Base-by-base conservation (phyloP, 2,888 invertebrate species). In the Lithophane ornitopus region DNA sequence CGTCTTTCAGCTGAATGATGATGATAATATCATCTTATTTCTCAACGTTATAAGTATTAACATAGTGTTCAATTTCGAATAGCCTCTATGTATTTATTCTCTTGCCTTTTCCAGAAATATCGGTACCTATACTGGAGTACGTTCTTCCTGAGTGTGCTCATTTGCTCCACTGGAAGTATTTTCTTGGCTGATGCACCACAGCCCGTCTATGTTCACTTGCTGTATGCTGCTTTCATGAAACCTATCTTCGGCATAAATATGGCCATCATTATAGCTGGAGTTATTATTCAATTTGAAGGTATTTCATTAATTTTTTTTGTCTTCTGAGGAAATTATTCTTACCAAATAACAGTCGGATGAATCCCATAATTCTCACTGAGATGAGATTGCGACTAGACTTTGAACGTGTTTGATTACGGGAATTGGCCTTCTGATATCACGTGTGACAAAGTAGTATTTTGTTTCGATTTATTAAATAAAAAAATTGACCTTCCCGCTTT, bases 261-360 rank as follows among this genome's bases (percentile, higher is more conserved):
- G 0, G 76, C 81, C 0, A 4, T 87, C 6, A 1, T 89, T 0
- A 70, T 92, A 0, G 46, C 89, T 2, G 91, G 91, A 19, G 65
- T 89, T 39, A 80, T 90, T 16, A 88, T 91, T 34, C 89, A 89
- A 76, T 76, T 90, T 59, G 93, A 94, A 78, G 87, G 94, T 94
- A 85, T 62, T 46, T 11, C 26, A 4, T 28, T 69, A 22, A 12
- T 28, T 54, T 54, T 7, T 52, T n/a, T 3, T n/a, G n/a, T n/a
- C n/a, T n/a, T 52, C 7, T 39, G 2, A 22, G 9, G 39, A 39
- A 7, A 0, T 19, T 3, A 1, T 9, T 8, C 3, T 34, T 12
- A n/a, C 46, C n/a, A 68, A 68, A 26, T 16, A n/a, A 44, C 6
- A 41, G 14, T n/a, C 7, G 2, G 16, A 2, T 4, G 7, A 7